Evolutionary conservation across 2,797 vertebrate species (phyloP).

Genomic region (Calcarius lapponicus): DNA sequence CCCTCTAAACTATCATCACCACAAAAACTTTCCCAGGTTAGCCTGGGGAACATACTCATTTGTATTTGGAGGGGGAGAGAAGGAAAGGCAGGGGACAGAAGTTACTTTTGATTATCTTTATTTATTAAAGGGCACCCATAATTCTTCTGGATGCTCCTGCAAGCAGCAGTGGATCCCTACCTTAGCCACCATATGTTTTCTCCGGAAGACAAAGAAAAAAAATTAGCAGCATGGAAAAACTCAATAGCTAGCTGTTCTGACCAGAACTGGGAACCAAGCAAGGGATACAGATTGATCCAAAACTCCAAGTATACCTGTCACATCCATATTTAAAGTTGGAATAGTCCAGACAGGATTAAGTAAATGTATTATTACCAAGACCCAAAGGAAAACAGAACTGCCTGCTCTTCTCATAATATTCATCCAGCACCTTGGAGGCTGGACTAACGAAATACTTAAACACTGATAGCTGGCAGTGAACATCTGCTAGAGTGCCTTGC

Average conservation of each 20-base stretch:
- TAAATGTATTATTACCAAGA: neutral
- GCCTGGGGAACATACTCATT: neutral
- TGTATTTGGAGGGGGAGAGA: neutral
- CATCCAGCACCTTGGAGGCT: neutral
- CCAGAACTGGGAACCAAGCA: neutral
- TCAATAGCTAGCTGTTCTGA: neutral
- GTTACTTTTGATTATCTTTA: neutral
- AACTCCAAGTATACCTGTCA: neutral
- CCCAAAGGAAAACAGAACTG: neutral
- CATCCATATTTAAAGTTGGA: neutral
- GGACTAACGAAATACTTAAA: neutral
- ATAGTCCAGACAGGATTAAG: neutral
- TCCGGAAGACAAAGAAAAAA: neutral
- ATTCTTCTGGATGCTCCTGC: neutral
- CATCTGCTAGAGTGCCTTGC: neutral
- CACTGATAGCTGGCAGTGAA: neutral
- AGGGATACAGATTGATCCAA: neutral
- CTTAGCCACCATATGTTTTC: neutral
- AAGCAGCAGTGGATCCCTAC: neutral
- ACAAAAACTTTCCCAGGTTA: neutral
- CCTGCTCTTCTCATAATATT: neutral
- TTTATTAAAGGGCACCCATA: neutral
- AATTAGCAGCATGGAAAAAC: neutral
- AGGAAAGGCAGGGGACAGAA: neutral
- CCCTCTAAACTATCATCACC: neutral